Evolutionary conservation across 2,113 vertebrate species (phyloP).

Genomic region (Phrynosoma platyrhinos): DNA sequence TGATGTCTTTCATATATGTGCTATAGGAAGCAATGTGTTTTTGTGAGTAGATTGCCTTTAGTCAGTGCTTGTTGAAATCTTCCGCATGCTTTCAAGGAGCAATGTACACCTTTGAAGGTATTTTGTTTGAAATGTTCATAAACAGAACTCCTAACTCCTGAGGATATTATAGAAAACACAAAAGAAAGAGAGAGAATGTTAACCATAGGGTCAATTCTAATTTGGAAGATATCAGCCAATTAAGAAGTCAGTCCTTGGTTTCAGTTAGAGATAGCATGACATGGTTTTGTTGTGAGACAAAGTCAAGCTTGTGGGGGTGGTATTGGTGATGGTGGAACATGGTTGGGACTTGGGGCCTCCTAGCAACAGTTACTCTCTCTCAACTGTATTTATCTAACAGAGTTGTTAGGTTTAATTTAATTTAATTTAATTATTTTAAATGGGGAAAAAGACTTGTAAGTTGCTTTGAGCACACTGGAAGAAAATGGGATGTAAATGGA

Average conservation of each 20-base stretch:
- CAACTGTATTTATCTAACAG: too few species aligned
- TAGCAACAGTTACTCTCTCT: too few species aligned
- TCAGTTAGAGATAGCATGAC: neutral
- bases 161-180: neutral
- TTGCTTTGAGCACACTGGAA: too few species aligned
- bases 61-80: neutral
- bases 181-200: neutral
- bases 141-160: neutral
- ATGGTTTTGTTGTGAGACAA: neutral
- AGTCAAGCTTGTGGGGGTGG: too few species aligned
- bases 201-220: neutral
- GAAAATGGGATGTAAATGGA: too few species aligned
- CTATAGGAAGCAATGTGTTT: neutral
- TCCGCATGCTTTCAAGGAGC: neutral
- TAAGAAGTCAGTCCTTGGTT: neutral
- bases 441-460: too few species aligned
- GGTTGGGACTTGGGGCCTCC: too few species aligned
- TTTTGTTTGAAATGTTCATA: neutral
- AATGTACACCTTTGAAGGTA: accelerated
- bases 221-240: neutral
- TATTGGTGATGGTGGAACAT: too few species aligned
- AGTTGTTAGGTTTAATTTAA: too few species aligned
- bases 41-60: neutral
- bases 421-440: too few species aligned
- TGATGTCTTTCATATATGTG: neutral